These are phyloP conservation scores for Rhyacichthys aspro DNA, from an alignment of 2,797 vertebrate species.

Conservation along the genomic window DNA sequence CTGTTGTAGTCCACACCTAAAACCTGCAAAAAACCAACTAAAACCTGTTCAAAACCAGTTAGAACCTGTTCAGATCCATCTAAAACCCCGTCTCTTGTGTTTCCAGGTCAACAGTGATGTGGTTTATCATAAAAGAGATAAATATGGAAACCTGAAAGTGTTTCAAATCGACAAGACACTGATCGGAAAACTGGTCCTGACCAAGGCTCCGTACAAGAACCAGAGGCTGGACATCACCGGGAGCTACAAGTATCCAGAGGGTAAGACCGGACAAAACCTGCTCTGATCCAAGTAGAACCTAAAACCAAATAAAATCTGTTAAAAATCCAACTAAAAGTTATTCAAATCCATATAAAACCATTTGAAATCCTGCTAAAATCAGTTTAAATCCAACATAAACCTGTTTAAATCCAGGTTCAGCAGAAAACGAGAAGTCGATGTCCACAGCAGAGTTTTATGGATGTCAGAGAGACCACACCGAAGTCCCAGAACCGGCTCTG, in stretches of 20 bases:
- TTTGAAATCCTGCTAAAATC: background rate
- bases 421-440: constrained; percentile 73
- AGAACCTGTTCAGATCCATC: no score
- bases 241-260: constrained; percentile 87
- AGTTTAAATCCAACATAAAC: constrained; percentile 47
- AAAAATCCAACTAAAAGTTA: background rate
- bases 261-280: constrained; percentile 58
- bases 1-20: no score
- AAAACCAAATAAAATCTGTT: no score
- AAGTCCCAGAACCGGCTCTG: constrained; percentile 42
- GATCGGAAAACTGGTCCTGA: constrained; percentile 81
- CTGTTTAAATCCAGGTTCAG: constrained; percentile 71
- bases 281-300: no score
- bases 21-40: no score
- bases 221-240: constrained; percentile 75
- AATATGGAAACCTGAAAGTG: constrained; percentile 72
- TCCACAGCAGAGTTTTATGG: constrained; percentile 79
- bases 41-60: no score
- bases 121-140: constrained; percentile 75
- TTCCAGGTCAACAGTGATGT: constrained; percentile 90
- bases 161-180: constrained; percentile 70
- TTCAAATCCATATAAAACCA: background rate
- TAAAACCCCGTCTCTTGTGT: no score
- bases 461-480: constrained; percentile 31
- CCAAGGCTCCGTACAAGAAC: constrained; percentile 78